Base-by-base conservation (phyloP, 2,888 invertebrate genomes). In the Harpalus rufipes region DNA sequence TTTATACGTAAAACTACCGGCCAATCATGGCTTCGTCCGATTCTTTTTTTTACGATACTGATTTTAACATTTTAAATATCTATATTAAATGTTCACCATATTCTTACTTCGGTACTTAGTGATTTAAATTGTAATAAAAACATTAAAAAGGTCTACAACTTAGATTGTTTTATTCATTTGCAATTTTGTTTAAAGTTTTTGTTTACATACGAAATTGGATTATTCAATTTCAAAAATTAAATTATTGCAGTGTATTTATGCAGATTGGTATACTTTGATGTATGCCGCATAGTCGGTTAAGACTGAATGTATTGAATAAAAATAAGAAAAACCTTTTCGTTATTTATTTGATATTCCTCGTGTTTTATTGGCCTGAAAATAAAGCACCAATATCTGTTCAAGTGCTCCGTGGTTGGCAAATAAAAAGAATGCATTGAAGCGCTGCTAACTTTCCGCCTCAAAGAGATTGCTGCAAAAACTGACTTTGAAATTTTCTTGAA, bases 351-450 rank as follows among this genome's bases (percentile, higher is more conserved):
- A 61, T 61, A 61, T 61, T 63, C 63, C 21, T 21, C 32, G 68
- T 68, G 68, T 68, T 68, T 39, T 68, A 68, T 68, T 68, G 39
- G 32, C 68, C 41, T 32, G 32, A 68, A 68, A 68, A 39, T 68
- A 68, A 32, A 68, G 39, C 32, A 68, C 32, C 68, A 68, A 68
- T 68, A n/a, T 39, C 68, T 39, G n/a, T 68, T 39, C n/a, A 39
- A 68, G 25, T 14, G n/a, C n/a, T 68, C 32, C 21, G n/a, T 39
- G 12, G 8, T 39, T 68, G 14, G 32, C 7, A 39, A 68, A 7
- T 68, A 68, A n/a, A 68, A 39, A 5, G 39, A 68, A 63, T 25
- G 21, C 25, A 63, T 39, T 68, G 32, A 68, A 68, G 39, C 32
- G 6, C 39, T 68, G 68, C n/a, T n/a, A 14, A 25, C 18, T 25